phyloP scores from a whole-genome alignment of 1,140 invertebrate species.

The Diabrotica virgifera region DNA sequence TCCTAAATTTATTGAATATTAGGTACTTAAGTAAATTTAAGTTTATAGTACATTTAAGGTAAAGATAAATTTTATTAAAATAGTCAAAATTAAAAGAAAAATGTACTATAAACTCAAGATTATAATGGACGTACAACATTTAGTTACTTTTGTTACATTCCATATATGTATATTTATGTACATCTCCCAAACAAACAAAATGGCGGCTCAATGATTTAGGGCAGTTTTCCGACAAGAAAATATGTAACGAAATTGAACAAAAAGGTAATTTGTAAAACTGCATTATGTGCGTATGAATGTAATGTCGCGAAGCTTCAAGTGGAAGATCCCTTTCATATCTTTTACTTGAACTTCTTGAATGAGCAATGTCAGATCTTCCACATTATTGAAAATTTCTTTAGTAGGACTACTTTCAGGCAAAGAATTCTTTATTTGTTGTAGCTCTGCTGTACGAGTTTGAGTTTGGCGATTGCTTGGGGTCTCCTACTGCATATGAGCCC shows the following conservation, averaged over 20 bases:
- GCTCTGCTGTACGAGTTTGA: slow-evolving; percentile 86
- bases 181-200: slow-evolving; percentile 27
- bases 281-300: slow-evolving; percentile 29
- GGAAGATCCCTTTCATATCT: slow-evolving; percentile 43
- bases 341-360: slow-evolving; percentile 20
- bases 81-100: slow-evolving; percentile 22
- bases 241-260: slow-evolving; percentile 21
- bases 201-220: slow-evolving; percentile 28
- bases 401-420: slow-evolving; percentile 72
- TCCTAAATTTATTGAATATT: slow-evolving; percentile 39
- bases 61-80: slow-evolving; percentile 22
- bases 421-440: slow-evolving; percentile 90
- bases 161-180: slow-evolving; percentile 42
- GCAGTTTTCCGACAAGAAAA: slow-evolving; percentile 46
- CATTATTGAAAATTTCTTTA: slow-evolving; percentile 33
- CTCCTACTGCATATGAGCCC: slow-evolving; percentile 95
- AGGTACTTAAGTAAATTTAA: slow-evolving; percentile 44
- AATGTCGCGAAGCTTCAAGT: slow-evolving; percentile 20
- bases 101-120: slow-evolving; percentile 40
- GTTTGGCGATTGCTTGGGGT: slow-evolving; percentile 90
- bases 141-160: slow-evolving; percentile 41
- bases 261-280: not conserved
- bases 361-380: slow-evolving; percentile 31
- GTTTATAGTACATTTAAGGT: slow-evolving; percentile 38
- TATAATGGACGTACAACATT: slow-evolving; percentile 42